Evolutionary conservation across 2,888 invertebrate genomes (phyloP).

Genomic region (Colletes collaris): DNA sequence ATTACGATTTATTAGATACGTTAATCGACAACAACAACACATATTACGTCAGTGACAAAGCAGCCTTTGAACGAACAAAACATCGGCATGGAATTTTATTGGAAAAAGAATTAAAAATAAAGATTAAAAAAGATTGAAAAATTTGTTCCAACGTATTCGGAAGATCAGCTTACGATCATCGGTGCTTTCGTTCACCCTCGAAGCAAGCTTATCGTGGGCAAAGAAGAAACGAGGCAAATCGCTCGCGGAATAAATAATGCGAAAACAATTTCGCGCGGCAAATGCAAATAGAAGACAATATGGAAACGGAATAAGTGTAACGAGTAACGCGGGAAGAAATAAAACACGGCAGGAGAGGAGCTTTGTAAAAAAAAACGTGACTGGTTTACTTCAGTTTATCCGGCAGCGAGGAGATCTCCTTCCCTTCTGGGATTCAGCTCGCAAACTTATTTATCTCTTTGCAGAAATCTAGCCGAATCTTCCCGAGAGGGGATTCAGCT

Average conservation of each 20-base stretch:
- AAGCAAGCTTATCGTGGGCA: not conserved
- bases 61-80: slow-evolving; percentile 24
- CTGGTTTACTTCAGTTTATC: slow-evolving; percentile 57
- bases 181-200: not conserved
- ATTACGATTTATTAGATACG: slow-evolving; percentile 50
- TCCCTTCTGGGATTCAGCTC: slow-evolving; percentile 36
- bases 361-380: slow-evolving; percentile 59
- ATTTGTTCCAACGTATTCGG: no score
- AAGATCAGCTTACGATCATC: not conserved
- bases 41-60: slow-evolving; percentile 22
- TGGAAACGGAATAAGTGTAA: slow-evolving; percentile 1
- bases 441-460: slow-evolving; percentile 67
- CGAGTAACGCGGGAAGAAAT: not conserved
- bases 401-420: slow-evolving; percentile 24
- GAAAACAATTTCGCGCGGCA: not conserved
- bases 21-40: slow-evolving; percentile 27
- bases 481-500: slow-evolving; percentile 56
- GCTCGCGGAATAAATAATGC: not conserved
- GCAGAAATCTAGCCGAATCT: slow-evolving; percentile 63
- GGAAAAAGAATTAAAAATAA: not conserved
- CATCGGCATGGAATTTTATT: not conserved
- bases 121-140: no score
- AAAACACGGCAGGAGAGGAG: slow-evolving; percentile 9
- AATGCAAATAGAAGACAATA: slow-evolving; percentile 2
- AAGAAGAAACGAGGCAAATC: not conserved